phyloP scores from a whole-genome alignment of 2,113 vertebrate species.

The Siphamia tubifer region DNA sequence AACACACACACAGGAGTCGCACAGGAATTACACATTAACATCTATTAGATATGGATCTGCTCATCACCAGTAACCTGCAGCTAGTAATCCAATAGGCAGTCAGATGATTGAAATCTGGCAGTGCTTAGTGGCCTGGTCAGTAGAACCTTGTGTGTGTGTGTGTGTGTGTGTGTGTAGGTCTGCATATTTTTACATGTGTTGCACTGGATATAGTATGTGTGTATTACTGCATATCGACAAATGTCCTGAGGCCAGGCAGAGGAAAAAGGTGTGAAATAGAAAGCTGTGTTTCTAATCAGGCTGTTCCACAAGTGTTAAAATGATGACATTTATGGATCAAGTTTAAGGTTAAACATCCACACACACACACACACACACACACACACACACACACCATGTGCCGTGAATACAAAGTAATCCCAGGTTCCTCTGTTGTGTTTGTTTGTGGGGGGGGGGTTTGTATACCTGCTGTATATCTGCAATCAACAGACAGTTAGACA shows the following conservation, averaged over 20 bases:
- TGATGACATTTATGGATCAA: conserved; percentile 26
- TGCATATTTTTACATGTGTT: background rate
- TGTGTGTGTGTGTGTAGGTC: conserved; percentile 7
- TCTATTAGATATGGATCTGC: conserved; percentile 66
- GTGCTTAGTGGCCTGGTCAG: conserved; percentile 40
- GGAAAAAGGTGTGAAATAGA: conserved; percentile 49
- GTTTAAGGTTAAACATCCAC: conserved; percentile 35
- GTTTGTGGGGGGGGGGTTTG: conserved; percentile 9
- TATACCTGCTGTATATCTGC: conserved; percentile 46
- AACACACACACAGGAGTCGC: conserved; percentile 11
- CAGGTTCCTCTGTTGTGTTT: conserved; percentile 32
- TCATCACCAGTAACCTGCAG: conserved; percentile 70
- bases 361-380: too few species aligned
- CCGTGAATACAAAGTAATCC: conserved; percentile 22
- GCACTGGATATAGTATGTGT: conserved; percentile 13
- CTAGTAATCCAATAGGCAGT: conserved; percentile 70
- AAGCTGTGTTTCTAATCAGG: conserved; percentile 46
- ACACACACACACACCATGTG: background rate
- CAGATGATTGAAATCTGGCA: conserved; percentile 60
- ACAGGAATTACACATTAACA: conserved; percentile 61
- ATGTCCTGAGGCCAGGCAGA: conserved; percentile 2
- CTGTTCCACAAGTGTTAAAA: conserved; percentile 23
- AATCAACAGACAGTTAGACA: conserved; percentile 59
- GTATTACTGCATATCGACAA: conserved; percentile 29
- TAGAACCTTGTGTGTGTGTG: conserved; percentile 9